Conservation (phyloP, 2,888 invertebrate genomes). For the Panopea generosa region DNA sequence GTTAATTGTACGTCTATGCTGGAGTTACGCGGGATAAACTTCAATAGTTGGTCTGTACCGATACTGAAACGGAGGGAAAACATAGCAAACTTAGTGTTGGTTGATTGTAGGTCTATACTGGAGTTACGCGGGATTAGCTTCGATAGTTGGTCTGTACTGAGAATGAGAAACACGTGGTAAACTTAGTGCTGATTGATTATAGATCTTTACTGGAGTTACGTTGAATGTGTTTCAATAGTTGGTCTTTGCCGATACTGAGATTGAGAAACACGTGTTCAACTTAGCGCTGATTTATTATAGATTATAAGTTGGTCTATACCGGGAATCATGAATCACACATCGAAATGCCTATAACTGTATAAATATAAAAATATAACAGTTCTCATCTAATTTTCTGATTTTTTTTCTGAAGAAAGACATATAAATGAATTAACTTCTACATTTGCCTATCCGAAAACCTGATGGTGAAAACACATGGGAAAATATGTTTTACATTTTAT, state of each 20-base stretch:
- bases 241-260: too few species aligned
- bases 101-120: conserved; percentile 44
- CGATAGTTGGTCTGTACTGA: conserved; percentile 44
- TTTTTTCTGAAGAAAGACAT: too few species aligned
- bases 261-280: conserved; percentile 73
- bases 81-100: conserved; percentile 64
- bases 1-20: conserved; percentile 44
- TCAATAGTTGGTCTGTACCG: conserved; percentile 45
- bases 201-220: conserved; percentile 48
- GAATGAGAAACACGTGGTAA: conserved; percentile 71
- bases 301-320: conserved; percentile 49
- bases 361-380: too few species aligned
- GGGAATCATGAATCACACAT: too few species aligned
- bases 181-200: conserved; percentile 40
- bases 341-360: too few species aligned
- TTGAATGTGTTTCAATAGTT: conserved; percentile 50
- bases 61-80: conserved; percentile 69
- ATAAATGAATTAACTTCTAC: too few species aligned
- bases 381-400: too few species aligned
- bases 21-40: conserved; percentile 50
- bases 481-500: too few species aligned
- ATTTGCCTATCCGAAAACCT: too few species aligned
- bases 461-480: too few species aligned
- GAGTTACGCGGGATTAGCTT: conserved; percentile 53
- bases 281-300: conserved; percentile 39